Evolutionary conservation across 2,888 invertebrate species (phyloP), one percentile per base, ranked within the genome.

Genomic region (Vannuccia rotundouncinata): DNA sequence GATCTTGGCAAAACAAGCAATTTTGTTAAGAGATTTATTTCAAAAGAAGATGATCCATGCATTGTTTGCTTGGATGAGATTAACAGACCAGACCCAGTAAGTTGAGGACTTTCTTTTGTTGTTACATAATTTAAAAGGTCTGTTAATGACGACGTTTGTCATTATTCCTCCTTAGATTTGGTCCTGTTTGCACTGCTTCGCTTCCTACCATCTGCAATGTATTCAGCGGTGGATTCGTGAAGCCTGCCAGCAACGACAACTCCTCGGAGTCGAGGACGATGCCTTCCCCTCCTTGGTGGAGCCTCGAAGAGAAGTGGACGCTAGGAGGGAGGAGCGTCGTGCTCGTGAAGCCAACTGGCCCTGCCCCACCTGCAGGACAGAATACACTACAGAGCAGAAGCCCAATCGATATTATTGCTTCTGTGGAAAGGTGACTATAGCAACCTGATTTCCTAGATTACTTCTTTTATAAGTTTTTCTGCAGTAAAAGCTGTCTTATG

Each of bases 161-260:
- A n/a, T n/a, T n/a, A n/a, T n/a, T n/a, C n/a, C n/a, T n/a, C n/a
- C n/a, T n/a, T 74, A 79, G 87, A 92, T 95, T 82, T 96, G 96
- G 96, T 93, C 91, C 66, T 96, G 96, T 85, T 88, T 88, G 2
- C 91, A 92, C 81, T 96, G 96, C 85, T 93, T 90, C 85, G 92
- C 93, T 75, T 92, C 92, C 85, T 92, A 95, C 85, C 96, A 96
- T 88, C 89, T 96, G 45, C 90, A 91, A 74, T 96, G 96, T 86
- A 93, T 95, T 82, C 94, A 94, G 86, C 92, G 93, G 85, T 96
- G 96, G 96, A 92, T 94, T 86, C 94, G 88, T 2, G 82, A 79
- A 75, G 29, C 31, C n/a, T 73, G 73, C 27, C 25, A 29, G 22
- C 29, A 29, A 22, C 59, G 1, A 10, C 29, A 73, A 27, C 25